Evolutionary conservation across 1,140 invertebrate species (phyloP), one percentile per base, ranked within the genome.

Genomic region (Pollicipes pollicipes): DNA sequence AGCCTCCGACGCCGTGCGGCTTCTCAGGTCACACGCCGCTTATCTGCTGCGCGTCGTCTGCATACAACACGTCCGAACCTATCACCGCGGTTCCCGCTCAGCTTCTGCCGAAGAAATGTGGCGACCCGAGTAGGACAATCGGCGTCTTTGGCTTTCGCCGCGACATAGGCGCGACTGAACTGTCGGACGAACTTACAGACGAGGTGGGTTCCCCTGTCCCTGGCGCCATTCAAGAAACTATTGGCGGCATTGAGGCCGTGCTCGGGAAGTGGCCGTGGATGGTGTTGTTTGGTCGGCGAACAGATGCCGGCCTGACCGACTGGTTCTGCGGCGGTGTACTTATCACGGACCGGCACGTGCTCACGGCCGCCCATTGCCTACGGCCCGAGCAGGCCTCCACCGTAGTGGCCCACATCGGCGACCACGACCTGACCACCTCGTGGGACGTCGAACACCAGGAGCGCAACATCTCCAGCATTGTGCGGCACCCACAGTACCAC

Each of bases 261-360:
- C 26, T 69, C 17, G 66, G 69, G 30, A 68, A 68, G n/a, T 73
- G 69, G 66, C 72, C 72, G 24, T 73, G 70, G 67, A 72, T 72
- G 32, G 72, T 45, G 27, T 68, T 58, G 27, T 58, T 73, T 28
- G 31, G 30, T 21, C 30, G 17, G 10, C 29, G 68, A 27, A 35
- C n/a, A 28, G 29, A 73, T n/a, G 28, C 27, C 28, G 64, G 6
- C 13, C 28, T 66, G 64, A 31, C 37, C n/a, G 29, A 29, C 31
- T 45, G 45, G 30, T 91, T 91, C 4, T 95, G 92, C 77, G 92
- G 93, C 3, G 93, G 90, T 4, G 89, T 90, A 0, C 79, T 95
- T 27, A 82, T 95, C 66, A 92, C 90, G 70, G 89, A 93, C 75
- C 82, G 88, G 80, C 93, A 91, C 91, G 88, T 95, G 1, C 85